Conservation (phyloP, 2,888 invertebrate species). For the Thera britannica region DNA sequence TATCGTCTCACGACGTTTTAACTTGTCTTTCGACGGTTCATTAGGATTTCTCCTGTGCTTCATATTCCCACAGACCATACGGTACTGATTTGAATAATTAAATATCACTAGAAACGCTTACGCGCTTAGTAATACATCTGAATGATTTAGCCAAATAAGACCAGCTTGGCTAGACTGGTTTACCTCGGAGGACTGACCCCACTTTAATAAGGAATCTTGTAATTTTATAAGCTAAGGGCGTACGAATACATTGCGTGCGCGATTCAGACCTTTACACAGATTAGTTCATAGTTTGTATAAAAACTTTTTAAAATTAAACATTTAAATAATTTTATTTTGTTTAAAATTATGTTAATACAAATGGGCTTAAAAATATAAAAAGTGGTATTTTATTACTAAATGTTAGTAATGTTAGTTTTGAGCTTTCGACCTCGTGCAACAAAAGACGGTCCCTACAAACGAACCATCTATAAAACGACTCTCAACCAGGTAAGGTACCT, state of each 20-base stretch:
- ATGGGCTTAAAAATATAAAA: not conserved
- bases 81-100: not conserved
- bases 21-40: not conserved
- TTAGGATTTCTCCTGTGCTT: not conserved
- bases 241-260: not conserved
- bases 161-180: slow-evolving; percentile 7
- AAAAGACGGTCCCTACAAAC: not conserved
- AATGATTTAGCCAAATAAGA: slow-evolving; percentile 1
- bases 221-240: not conserved
- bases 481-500: too few species aligned
- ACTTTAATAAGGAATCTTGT: not conserved
- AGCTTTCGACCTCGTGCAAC: not conserved
- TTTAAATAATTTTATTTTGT: not conserved
- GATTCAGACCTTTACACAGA: slow-evolving; percentile 1
- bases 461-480: not conserved
- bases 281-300: not conserved
- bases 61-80: not conserved
- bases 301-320: not conserved
- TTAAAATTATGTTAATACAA: not conserved
- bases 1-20: slow-evolving; percentile 2
- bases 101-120: not conserved
- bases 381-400: not conserved
- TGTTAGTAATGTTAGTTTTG: not conserved
- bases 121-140: not conserved
- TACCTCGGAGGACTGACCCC: slow-evolving; percentile 9